Base-by-base conservation (phyloP, 2,113 vertebrate genomes). In the Pelodiscus sinensis region DNA sequence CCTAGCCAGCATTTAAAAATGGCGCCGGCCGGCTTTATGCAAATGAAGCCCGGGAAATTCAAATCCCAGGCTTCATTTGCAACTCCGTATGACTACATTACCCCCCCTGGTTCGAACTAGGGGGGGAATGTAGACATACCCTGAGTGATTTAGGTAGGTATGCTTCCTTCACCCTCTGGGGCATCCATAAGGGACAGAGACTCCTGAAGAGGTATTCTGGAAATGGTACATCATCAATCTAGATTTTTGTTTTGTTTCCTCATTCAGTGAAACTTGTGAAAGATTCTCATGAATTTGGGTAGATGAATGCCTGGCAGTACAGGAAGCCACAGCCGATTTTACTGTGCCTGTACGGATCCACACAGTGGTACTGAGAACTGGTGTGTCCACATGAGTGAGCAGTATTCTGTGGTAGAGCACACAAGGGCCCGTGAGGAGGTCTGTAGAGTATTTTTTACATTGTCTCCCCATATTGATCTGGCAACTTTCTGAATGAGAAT, bases 141-240 rank as follows among this genome's bases (percentile, higher is more conserved):
- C n/a, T 1, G 81, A 89, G 6, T 57, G 65, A 87, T 8, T 25
- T 35, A 55, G 0, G 0, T 55, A 57, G 84, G 83, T 79, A 1
- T 55, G 81, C 65, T 29, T 85, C 35, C 51, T 68, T 44, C 86
- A 3, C 14, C 2, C 10, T 29, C 29, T 1, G 21, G 29, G 31
- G 31, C 62, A 80, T 85, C 24, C 10, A 6, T 5, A 86, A 44
- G 3, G 44, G 86, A 96, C 92, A 3, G 0, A 18, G 83, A 25
- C 24, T 89, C 92, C 54, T 50, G 21, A n/a, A 75, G 80, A 4
- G 25, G 9, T 1, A 78, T 58, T 7, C 50, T 55, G 27, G 27
- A 83, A 83, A 9, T 8, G 13, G 3, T 0, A 0, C 77, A 18
- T 7, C 24, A 62, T 77, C 14, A 79, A 35, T 1, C n/a, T n/a